These are phyloP conservation scores for Epistrophella euchroma DNA, from an alignment of 2,888 invertebrate species.

Conservation along the genomic window DNA sequence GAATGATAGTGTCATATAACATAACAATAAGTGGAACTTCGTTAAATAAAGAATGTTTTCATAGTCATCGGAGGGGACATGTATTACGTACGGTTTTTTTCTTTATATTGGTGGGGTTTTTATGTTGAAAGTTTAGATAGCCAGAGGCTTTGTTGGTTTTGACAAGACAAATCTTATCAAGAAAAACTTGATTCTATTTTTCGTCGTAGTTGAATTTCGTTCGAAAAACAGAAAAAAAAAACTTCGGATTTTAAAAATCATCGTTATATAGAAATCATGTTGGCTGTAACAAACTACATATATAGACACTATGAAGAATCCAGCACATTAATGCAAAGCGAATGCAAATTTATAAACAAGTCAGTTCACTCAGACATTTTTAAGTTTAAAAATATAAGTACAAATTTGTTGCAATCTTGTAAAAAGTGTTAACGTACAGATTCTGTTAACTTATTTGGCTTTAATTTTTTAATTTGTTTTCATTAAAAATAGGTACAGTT, in stretches of 20 bases:
- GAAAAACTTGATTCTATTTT: constrained; percentile 31
- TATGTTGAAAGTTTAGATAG: neutral
- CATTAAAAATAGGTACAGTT: too few relatives aligned
- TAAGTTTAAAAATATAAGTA: too few relatives aligned
- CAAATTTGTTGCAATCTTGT: too few relatives aligned
- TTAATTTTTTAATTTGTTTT: too few relatives aligned
- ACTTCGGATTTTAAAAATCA: neutral
- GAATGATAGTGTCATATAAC: neutral
- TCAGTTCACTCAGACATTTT: too few relatives aligned
- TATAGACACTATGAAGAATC: neutral
- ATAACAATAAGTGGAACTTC: constrained; percentile 11
- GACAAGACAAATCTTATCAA: constrained; percentile 32
- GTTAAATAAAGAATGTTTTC: neutral
- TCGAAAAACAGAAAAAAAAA: neutral
- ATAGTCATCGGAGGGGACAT: neutral
- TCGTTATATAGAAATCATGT: neutral
- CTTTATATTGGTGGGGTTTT: neutral
- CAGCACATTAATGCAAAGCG: too few relatives aligned
- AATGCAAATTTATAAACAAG: too few relatives aligned
- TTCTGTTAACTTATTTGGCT: too few relatives aligned
- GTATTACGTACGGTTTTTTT: neutral
- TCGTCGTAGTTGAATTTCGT: neutral
- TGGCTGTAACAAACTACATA: neutral
- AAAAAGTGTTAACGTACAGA: too few relatives aligned
- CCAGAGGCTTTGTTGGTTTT: constrained; percentile 21